Conservation (phyloP, 2,797 vertebrate species). For the Tokudaia muenninki region DNA sequence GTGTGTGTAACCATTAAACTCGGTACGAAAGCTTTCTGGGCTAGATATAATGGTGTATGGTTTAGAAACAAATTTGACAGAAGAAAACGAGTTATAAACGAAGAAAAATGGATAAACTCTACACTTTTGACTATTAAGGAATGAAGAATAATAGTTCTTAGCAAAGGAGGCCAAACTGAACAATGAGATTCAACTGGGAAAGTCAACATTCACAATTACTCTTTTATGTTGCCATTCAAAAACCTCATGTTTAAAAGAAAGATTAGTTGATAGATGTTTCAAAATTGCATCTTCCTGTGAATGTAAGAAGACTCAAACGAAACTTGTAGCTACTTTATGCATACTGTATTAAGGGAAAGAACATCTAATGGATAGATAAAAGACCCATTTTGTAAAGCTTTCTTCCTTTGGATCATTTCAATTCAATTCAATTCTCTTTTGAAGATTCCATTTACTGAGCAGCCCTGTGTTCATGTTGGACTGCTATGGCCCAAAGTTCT, state of each 20-base stretch:
- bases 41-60: constrained; percentile 24
- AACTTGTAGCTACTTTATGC: constrained; percentile 65
- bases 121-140: constrained; percentile 70
- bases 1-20: constrained; percentile 31
- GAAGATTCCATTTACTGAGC: constrained; percentile 45
- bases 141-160: constrained; percentile 69
- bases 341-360: constrained; percentile 66
- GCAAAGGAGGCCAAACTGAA: constrained; percentile 64
- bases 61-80: constrained; percentile 72
- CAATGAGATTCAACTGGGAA: constrained; percentile 71
- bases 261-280: constrained; percentile 78
- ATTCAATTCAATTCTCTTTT: constrained; percentile 55
- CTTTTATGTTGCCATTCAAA: constrained; percentile 76
- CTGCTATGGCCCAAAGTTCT: constrained; percentile 27
- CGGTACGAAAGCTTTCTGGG: constrained; percentile 32
- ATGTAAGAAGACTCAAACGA: constrained; percentile 75
- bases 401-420: constrained; percentile 66
- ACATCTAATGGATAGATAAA: constrained; percentile 70
- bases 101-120: constrained; percentile 50
- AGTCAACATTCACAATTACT: constrained; percentile 77
- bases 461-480: neutral
- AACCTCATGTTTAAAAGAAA: constrained; percentile 79
- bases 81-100: constrained; percentile 40
- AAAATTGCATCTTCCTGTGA: constrained; percentile 77
- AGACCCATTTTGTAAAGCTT: constrained; percentile 66